phyloP scores from a whole-genome alignment of 2,888 invertebrate species.

The Erpobdella octoculata region DNA sequence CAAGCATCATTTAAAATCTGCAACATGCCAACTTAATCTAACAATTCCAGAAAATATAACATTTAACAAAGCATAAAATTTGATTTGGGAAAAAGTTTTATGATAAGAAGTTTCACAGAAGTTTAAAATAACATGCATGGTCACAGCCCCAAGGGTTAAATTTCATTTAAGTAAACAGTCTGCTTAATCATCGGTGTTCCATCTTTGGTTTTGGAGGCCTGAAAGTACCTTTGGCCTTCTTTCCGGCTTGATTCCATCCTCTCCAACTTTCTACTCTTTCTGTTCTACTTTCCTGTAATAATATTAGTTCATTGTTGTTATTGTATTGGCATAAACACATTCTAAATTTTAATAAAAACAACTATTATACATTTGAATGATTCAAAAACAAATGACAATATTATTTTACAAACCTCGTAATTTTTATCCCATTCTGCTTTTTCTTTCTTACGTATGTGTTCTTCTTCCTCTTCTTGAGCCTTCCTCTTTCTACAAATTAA shows the following conservation, averaged over 20 bases:
- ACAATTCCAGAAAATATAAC: too few relatives aligned
- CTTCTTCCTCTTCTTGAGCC: constrained; percentile 83
- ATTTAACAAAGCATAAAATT: too few relatives aligned
- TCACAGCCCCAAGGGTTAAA: too few relatives aligned
- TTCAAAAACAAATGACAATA: not conserved
- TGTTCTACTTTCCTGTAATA: constrained; percentile 46
- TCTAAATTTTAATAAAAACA: not conserved
- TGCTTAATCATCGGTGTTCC: constrained; percentile 37
- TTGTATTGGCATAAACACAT: not conserved
- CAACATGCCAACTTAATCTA: too few relatives aligned
- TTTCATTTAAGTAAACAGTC: too few relatives aligned
- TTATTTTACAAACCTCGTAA: constrained; percentile 67
- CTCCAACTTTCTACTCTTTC: constrained; percentile 51
- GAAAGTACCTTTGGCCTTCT: constrained; percentile 46
- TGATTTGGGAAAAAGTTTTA: too few relatives aligned
- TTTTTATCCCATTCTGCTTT: constrained; percentile 97
- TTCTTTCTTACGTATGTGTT: constrained; percentile 76
- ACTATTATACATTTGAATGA: not conserved
- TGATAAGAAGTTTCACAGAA: too few relatives aligned
- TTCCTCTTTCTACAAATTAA: constrained; percentile 69
- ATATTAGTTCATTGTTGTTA: not conserved
- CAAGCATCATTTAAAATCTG: too few relatives aligned
- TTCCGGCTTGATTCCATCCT: constrained; percentile 41
- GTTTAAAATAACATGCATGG: too few relatives aligned
- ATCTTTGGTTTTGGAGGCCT: constrained; percentile 49